These are phyloP conservation scores for Calameuta pallipes DNA, from an alignment of 2,888 invertebrate genomes.

Conservation along the genomic window DNA sequence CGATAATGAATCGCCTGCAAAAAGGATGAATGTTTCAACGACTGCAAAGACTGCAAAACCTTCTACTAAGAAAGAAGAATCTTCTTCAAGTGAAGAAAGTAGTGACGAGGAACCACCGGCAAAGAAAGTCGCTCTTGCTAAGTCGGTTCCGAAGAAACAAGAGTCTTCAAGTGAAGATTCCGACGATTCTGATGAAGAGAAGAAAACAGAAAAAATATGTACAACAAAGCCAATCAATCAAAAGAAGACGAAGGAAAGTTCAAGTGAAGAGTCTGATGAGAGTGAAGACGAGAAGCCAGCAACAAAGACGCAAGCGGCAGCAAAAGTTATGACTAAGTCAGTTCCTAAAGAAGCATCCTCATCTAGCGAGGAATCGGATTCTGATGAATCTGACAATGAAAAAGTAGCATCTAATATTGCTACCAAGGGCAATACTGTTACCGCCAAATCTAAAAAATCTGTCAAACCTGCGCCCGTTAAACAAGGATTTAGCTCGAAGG, in stretches of 20 bases:
- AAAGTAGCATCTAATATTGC: conserved; percentile 34
- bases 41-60: conserved; percentile 15
- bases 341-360: conserved; percentile 36
- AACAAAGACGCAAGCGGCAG: conserved; percentile 31
- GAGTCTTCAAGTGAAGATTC: conserved; percentile 50
- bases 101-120: conserved; percentile 19
- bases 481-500: conserved; percentile 44
- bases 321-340: conserved; percentile 29
- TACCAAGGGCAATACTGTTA: conserved; percentile 25
- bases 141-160: conserved; percentile 33
- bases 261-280: conserved; percentile 52
- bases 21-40: conserved; percentile 12
- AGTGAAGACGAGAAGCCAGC: conserved; percentile 52
- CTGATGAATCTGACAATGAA: conserved; percentile 54
- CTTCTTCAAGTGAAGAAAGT: conserved; percentile 11
- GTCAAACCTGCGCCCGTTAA: conserved; percentile 20
- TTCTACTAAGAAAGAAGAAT: conserved; percentile 16
- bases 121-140: conserved; percentile 25
- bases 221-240: conserved; percentile 21
- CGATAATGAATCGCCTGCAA: conserved; percentile 37
- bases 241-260: conserved; percentile 52
- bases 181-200: conserved; percentile 62
- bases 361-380: conserved; percentile 45
- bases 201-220: conserved; percentile 44
- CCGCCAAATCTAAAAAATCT: background rate